These are phyloP conservation scores for Molorchus minor DNA, from an alignment of 2,888 invertebrate genomes.

Conservation along the genomic window DNA sequence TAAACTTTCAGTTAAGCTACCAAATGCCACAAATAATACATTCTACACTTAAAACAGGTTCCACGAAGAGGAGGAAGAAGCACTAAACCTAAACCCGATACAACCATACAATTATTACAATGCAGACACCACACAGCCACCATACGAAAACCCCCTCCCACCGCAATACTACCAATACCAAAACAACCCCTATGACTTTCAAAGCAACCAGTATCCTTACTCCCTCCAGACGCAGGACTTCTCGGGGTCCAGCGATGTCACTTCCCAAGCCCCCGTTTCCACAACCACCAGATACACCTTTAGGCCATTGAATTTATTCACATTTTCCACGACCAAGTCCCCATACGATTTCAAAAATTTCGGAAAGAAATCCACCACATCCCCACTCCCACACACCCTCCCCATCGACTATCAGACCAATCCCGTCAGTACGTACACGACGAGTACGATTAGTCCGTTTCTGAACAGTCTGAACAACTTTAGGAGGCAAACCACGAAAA, in stretches of 20 bases:
- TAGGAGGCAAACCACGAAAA: slow-evolving; percentile 67
- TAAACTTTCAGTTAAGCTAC: slow-evolving; percentile 2
- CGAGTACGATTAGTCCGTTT: slow-evolving; percentile 62
- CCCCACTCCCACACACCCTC: slow-evolving; percentile 23
- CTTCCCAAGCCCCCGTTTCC: slow-evolving; percentile 1
- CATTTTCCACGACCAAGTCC: slow-evolving; percentile 54
- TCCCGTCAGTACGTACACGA: slow-evolving; percentile 28
- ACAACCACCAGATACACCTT: slow-evolving; percentile 34
- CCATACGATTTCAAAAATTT: slow-evolving; percentile 56
- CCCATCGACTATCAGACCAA: slow-evolving; percentile 36
- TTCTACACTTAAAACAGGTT: slow-evolving; percentile 50
- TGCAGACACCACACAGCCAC: slow-evolving; percentile 46
- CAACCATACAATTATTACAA: slow-evolving; percentile 46
- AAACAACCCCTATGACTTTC: slow-evolving; percentile 31
- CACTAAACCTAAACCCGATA: slow-evolving; percentile 41
- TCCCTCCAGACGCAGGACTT: slow-evolving; percentile 29
- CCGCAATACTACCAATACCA: slow-evolving; percentile 28
- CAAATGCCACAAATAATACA: background rate
- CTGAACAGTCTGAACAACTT: slow-evolving; percentile 61
- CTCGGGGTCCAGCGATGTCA: slow-evolving; percentile 4
- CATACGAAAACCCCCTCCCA: slow-evolving; percentile 24
- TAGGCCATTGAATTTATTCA: slow-evolving; percentile 47
- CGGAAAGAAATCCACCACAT: slow-evolving; percentile 45
- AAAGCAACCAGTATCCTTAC: slow-evolving; percentile 35
- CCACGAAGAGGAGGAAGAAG: slow-evolving; percentile 52